Base-by-base conservation (phyloP, 2,797 vertebrate genomes). In the Intellagama lesueurii region DNA sequence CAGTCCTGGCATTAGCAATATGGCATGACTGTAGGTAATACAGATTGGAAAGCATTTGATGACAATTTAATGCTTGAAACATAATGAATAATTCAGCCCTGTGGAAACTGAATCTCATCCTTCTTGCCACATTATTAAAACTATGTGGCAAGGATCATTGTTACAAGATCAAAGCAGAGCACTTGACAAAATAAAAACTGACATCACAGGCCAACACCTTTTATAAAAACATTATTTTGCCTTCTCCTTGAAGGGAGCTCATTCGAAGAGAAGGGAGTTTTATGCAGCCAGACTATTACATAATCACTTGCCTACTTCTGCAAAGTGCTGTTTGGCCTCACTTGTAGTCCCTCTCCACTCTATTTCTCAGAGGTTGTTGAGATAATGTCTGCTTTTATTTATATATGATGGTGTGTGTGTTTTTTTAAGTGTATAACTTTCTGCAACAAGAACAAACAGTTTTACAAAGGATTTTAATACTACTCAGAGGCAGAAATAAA, bases 81-180 rank as follows among this genome's bases (percentile, higher is more conserved):
- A 85, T 84, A 92, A 94, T 96, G 91, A 96, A 96, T 95, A 94
- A 96, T 96, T 96, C 91, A 96, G 89, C 82, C 60, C 60, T 91
- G 87, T 94, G 90, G 89, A 93, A 94, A 88, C 90, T 93, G 91
- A 95, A 87, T 85, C 91, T 79, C 76, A 90, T 92, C 92, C 87
- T 92, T 92, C 92, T 94, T 88, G 88, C 86, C 91, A 90, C 2
- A 0, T 94, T 95, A 95, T 95, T 95, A 92, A 91, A 94, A 95
- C 93, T 95, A 94, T 94, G 84, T 85, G 93, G 88, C 69, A 89
- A 93, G 91, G 90, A 92, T 83, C 69, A 92, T 90, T 5, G 0
- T 93, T 89, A 91, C 91, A 90, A 94, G 92, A 95, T 89, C 87
- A 90, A 93, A 94, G 60, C 80, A 91, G 64, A 30, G 82, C 83